Evolutionary conservation across 2,113 vertebrate genomes (phyloP).

Genomic region (Oreochromis niloticus): DNA sequence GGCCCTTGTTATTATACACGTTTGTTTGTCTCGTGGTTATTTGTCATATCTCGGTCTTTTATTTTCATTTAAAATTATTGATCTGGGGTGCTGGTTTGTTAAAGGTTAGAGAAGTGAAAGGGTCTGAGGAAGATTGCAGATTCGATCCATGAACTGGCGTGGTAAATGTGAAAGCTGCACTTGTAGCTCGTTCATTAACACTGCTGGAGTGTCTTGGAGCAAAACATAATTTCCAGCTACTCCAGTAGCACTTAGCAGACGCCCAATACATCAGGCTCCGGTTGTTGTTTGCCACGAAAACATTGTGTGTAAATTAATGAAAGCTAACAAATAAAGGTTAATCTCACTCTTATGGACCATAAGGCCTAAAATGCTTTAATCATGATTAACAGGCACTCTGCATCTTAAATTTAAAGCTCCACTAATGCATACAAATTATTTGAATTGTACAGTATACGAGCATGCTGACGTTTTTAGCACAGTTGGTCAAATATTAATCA

Average conservation of each 20-base stretch:
- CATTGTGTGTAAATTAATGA: not conserved
- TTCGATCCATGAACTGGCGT: not conserved
- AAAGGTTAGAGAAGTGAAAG: not conserved
- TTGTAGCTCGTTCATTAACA: not conserved
- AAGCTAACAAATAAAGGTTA: not conserved
- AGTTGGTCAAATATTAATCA: not conserved
- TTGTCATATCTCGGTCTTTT: not conserved
- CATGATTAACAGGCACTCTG: not conserved
- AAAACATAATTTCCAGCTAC: not conserved
- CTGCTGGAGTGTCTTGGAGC: not conserved
- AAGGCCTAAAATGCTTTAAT: not conserved
- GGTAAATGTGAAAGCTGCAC: not conserved
- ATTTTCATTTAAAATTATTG: not conserved
- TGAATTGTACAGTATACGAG: not conserved
- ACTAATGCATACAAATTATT: constrained; percentile 2
- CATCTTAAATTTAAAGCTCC: not conserved
- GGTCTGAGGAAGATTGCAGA: not conserved
- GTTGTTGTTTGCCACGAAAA: not conserved
- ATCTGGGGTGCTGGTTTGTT: not conserved
- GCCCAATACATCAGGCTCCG: not conserved
- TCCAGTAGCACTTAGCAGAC: not conserved
- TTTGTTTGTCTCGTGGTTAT: not conserved
- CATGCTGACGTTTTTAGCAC: not conserved
- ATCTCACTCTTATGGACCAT: not conserved
- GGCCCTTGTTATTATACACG: not conserved